Evolutionary conservation across 92 coral and sea anemone species (phyloP), one percentile per base, ranked within the genome.

Genomic region (Siderastrea siderea): DNA sequence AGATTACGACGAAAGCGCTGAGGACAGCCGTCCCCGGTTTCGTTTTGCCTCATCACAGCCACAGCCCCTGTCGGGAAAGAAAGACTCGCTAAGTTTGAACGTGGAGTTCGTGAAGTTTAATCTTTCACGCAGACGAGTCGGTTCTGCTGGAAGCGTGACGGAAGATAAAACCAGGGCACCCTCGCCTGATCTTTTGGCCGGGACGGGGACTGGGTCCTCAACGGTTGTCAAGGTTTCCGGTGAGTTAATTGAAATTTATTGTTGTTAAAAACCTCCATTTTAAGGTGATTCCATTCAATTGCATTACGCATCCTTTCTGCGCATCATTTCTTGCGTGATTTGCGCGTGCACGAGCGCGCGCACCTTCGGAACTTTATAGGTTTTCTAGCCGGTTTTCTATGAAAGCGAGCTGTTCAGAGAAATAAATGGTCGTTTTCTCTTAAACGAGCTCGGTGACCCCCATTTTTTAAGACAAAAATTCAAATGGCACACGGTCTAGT

Each of bases 211-310:
- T 38, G 93, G 93, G 45, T 95, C 98, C 14, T 95, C 98, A 7
- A 97, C 98, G 13, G 94, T 95, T 57, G 99, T 97, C 80, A 97
- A 97, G 79, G 99, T 97, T 50, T 97, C 99, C 13, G 99, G 99
- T 97, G 67, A 81, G 97, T 46, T 66, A 0, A 6, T 16, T 48
- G 3, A 47, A 16, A 16, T 55, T 55, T 55, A 2, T 55, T 55
- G 8, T 55, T 5, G 9, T 3, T 7, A 55, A 55, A 55, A 55
- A 8, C 12, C 12, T 11, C 8, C 2, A 4, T 3, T 55, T 55
- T 55, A 7, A n/a, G n/a, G n/a, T n/a, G n/a, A n/a, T n/a, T n/a
- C n/a, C n/a, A n/a, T n/a, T n/a, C n/a, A n/a, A n/a, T n/a, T n/a
- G n/a, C n/a, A n/a, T n/a, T n/a, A n/a, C n/a, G n/a, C n/a, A n/a